Base-by-base conservation (phyloP, 2,797 vertebrate species). In the Sus cebifrons region DNA sequence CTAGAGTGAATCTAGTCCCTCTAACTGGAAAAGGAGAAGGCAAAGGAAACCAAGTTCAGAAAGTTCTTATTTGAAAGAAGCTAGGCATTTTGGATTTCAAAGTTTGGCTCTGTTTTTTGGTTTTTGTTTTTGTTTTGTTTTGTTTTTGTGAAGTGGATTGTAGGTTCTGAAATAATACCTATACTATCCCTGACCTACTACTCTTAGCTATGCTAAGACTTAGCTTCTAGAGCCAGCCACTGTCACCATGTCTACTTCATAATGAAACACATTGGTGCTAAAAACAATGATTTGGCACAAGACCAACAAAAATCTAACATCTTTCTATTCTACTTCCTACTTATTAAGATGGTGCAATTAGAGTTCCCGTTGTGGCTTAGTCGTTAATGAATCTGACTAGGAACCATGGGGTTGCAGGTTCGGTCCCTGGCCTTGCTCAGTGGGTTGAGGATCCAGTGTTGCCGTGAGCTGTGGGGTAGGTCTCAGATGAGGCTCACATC, bases 231-330 rank as follows among this genome's bases (percentile, higher is more conserved):
- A 56, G 25, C 36, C 40, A 73, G 17, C 21, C 14, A 49, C 13
- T 20, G 25, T 74, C 78, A 44, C 58, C n/a, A 2, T 17, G 85
- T 6, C 16, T 8, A 27, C 36, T 62, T 68, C 32, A 67, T 40
- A 75, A 64, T 14, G 29, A 62, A 67, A 27, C 23, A 67, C 13
- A 13, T 12, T 36, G 11, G 18, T 64, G 44, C 36, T 74, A 56
- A 91, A 91, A 64, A 32, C 65, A 91, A 87, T 56, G 52, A 94
- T 88, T 49, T 77, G 54, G 18, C 23, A 82, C 52, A 25, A 52
- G 20, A 94, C 5, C 18, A 82, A 70, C 36, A 89, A 54, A 12
- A 75, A 11, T 75, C 21, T 75, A 81, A 58, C 68, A 23, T 3
- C 5, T 32, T 78, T 60, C 40, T 91, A 18, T 21, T 86, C 67